phyloP scores from a whole-genome alignment of 2,888 invertebrate species.

The Phrixothrix hirtus region DNA sequence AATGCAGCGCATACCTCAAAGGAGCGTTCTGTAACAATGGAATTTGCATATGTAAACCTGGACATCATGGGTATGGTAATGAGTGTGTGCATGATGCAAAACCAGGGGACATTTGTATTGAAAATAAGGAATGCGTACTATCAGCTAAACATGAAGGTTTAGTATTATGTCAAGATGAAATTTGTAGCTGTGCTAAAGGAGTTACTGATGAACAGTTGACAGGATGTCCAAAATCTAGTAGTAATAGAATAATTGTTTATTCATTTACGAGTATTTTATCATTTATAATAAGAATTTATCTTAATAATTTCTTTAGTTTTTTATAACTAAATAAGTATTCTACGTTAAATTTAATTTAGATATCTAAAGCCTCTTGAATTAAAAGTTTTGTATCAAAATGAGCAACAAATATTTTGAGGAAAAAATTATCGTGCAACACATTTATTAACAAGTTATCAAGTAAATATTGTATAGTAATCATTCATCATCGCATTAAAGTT shows the following conservation, averaged over 20 bases:
- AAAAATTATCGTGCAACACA: no score
- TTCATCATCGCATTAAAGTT: no score
- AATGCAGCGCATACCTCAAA: conserved; percentile 47
- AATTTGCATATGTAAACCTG: conserved; percentile 43
- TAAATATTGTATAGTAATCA: no score
- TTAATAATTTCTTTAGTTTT: neutral
- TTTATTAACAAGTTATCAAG: no score
- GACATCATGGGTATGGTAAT: conserved; percentile 43
- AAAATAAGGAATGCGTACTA: conserved; percentile 46
- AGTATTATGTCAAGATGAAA: conserved; percentile 42
- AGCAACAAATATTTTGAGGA: no score
- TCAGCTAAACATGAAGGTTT: conserved; percentile 32
- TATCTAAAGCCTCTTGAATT: no score
- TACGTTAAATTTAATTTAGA: no score
- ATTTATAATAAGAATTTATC: neutral
- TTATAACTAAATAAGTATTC: neutral
- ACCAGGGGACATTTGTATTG: conserved; percentile 42
- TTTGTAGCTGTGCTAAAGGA: conserved; percentile 47
- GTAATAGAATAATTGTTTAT: neutral
- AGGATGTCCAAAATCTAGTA: conserved; percentile 6
- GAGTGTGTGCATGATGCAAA: conserved; percentile 41
- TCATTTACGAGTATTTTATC: neutral
- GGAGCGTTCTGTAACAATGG: conserved; percentile 41
- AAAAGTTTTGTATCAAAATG: no score
- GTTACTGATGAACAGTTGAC: conserved; percentile 7